Evolutionary conservation across 2,113 vertebrate genomes (phyloP).

Genomic region (Theropithecus gelada): DNA sequence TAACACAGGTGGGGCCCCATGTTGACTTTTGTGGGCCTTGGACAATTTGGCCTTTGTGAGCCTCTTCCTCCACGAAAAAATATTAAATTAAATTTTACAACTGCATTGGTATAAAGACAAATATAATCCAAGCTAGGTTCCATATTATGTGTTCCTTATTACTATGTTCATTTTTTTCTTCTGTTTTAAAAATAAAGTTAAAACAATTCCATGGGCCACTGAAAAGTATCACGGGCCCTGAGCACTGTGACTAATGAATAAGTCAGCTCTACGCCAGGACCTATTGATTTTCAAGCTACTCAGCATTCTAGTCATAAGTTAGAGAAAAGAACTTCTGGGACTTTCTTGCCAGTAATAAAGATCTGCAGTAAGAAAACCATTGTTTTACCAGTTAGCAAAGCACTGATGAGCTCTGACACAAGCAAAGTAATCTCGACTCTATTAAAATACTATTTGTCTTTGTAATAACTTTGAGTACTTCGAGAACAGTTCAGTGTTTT

Average conservation of each 20-base stretch:
- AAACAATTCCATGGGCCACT: neutral
- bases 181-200: conserved; percentile 6
- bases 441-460: conserved; percentile 17
- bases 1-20: rapidly evolving
- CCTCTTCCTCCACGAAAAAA: neutral
- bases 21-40: neutral
- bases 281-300: neutral
- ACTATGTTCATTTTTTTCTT: neutral
- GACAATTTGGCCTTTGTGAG: neutral
- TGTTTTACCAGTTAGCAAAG: conserved; percentile 46
- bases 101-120: conserved; percentile 5
- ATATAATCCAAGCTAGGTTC: neutral
- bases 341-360: neutral
- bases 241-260: neutral
- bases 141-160: neutral
- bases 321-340: neutral
- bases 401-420: neutral
- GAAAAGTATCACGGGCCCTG: neutral
- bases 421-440: neutral
- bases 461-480: neutral
- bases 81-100: neutral
- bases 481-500: neutral
- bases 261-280: neutral
- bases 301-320: neutral
- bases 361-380: neutral